These are phyloP conservation scores for Melinaea marsaeus DNA, from an alignment of 2,888 invertebrate species.

Conservation along the genomic window DNA sequence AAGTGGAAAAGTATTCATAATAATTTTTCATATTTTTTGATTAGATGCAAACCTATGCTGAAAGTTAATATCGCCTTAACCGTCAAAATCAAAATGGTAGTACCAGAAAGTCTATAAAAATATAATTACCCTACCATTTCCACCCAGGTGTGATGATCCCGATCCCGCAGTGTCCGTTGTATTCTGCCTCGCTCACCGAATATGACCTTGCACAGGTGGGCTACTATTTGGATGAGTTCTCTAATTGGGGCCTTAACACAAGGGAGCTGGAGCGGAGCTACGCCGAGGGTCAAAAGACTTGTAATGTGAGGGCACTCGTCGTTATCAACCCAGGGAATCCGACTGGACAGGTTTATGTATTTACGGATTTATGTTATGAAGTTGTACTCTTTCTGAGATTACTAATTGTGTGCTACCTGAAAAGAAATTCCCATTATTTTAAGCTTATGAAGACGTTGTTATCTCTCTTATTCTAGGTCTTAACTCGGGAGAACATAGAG, in stretches of 20 bases:
- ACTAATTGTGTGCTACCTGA: no score
- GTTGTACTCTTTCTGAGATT: background rate
- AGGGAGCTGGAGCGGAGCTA: conserved; percentile 88
- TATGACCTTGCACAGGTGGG: conserved; percentile 90
- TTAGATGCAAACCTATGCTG: no score
- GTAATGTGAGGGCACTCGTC: conserved; percentile 89
- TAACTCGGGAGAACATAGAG: conserved; percentile 93
- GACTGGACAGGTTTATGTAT: conserved; percentile 84
- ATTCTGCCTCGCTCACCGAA: conserved; percentile 96
- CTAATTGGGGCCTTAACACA: conserved; percentile 89
- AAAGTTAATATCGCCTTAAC: no score
- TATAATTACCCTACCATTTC: no score
- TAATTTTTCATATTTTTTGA: no score
- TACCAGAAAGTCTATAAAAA: no score
- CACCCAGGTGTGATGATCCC: conserved; percentile 93
- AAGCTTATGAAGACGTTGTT: no score
- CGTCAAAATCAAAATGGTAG: no score
- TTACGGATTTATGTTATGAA: background rate
- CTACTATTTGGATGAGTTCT: conserved; percentile 94
- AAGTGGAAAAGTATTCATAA: no score
- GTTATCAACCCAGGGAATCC: conserved; percentile 99
- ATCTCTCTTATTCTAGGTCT: conserved; percentile 73
- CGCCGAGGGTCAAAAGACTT: conserved; percentile 77
- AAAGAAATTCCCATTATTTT: no score
- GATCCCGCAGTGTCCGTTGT: conserved; percentile 98